Conservation (phyloP, 2,797 vertebrate species). For the Amniataba percoides region DNA sequence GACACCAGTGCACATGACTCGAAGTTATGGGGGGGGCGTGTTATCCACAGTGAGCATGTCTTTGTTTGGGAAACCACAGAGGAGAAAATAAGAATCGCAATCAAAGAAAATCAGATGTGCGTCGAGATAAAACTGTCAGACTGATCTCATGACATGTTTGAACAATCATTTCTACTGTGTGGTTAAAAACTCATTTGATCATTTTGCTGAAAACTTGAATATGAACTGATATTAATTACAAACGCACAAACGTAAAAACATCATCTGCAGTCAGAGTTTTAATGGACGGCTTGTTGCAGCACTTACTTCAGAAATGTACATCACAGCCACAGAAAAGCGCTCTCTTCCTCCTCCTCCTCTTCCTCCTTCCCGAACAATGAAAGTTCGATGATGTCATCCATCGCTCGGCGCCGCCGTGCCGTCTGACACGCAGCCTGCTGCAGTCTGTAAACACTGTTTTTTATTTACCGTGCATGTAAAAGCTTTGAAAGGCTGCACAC, state of each 20-base stretch:
- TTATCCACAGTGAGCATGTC: not conserved
- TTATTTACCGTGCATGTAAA: not conserved
- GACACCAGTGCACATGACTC: too few relatives aligned
- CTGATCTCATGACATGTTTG: not conserved
- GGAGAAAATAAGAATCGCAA: too few relatives aligned
- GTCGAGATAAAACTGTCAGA: not conserved
- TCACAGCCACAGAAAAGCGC: conserved; percentile 3
- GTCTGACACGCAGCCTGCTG: not conserved
- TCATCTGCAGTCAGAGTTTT: not conserved
- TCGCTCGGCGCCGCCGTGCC: conserved; percentile 4
- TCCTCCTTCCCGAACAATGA: conserved; percentile 10
- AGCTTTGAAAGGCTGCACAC: not conserved
- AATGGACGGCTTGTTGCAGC: not conserved
- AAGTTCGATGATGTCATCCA: conserved; percentile 36
- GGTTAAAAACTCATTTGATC: too few relatives aligned
- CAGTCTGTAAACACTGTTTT: not conserved
- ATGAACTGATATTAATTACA: too few relatives aligned
- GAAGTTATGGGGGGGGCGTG: not conserved
- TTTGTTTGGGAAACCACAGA: not conserved
- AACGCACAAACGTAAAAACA: too few relatives aligned
- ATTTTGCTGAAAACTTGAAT: too few relatives aligned
- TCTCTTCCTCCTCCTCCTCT: conserved; percentile 50
- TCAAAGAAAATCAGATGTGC: not conserved
- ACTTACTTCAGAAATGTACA: not conserved
- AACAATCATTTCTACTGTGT: too few relatives aligned